Conservation (phyloP, 2,113 vertebrate species). For the Apteryx mantelli region DNA sequence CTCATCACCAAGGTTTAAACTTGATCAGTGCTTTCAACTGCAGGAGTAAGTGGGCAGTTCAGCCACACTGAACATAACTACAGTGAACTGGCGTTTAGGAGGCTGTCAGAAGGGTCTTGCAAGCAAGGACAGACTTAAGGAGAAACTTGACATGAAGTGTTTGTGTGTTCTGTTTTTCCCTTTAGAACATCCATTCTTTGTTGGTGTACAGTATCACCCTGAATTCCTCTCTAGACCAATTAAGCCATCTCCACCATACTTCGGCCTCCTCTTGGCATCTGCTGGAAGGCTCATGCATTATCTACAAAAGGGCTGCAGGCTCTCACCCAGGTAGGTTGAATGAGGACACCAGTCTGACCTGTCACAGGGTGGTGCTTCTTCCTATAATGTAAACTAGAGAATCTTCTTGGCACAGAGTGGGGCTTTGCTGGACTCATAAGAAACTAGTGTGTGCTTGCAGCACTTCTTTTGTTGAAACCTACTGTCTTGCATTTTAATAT, state of each 20-base stretch:
- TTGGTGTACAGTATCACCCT: conserved; percentile 95
- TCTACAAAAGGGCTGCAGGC: conserved; percentile 90
- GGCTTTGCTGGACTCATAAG: background rate
- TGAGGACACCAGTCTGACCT: background rate
- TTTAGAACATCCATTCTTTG: conserved; percentile 92
- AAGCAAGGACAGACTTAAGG: background rate
- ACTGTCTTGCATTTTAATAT: fast-evolving
- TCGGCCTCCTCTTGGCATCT: conserved; percentile 90
- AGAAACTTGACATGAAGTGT: background rate
- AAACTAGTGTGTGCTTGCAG: background rate
- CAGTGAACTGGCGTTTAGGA: too few relatives aligned
- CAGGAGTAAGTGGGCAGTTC: background rate
- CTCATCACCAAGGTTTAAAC: fast-evolving
- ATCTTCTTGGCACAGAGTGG: background rate
- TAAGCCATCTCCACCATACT: conserved; percentile 94
- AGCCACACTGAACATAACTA: background rate
- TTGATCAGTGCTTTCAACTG: background rate
- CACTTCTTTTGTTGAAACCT: background rate
- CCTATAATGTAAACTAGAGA: background rate
- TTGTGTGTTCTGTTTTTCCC: background rate
- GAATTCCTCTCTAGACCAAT: conserved; percentile 97
- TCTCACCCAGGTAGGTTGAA: conserved; percentile 87
- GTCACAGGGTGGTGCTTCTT: background rate
- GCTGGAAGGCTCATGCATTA: conserved; percentile 89
- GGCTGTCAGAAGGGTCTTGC: background rate